phyloP scores from a whole-genome alignment of 2,113 vertebrate species.

The Spilogale gracilis region DNA sequence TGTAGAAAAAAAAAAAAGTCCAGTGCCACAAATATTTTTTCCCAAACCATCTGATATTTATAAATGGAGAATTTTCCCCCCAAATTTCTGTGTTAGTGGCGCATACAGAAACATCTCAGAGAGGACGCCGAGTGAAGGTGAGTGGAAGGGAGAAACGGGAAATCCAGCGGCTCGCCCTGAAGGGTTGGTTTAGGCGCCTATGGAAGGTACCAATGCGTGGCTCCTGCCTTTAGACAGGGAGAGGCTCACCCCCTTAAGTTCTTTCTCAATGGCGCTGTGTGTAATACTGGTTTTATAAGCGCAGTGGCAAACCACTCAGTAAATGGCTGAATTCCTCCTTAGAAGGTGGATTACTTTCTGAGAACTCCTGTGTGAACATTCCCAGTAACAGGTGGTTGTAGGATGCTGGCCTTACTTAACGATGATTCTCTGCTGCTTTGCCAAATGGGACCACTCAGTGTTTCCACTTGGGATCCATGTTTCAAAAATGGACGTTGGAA shows the following conservation, averaged over 20 bases:
- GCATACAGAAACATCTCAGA: slow-evolving; percentile 78
- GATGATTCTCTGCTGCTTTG: background rate
- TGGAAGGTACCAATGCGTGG: background rate
- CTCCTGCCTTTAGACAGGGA: background rate
- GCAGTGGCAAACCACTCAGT: background rate
- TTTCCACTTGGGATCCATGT: background rate
- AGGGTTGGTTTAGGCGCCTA: background rate
- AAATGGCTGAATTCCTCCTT: background rate
- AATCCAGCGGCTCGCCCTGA: background rate
- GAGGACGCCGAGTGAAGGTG: slow-evolving; percentile 84
- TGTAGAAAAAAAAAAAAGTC: slow-evolving; percentile 86
- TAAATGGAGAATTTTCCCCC: slow-evolving; percentile 84
- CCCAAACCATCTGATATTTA: slow-evolving; percentile 85
- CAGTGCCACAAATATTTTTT: slow-evolving; percentile 82
- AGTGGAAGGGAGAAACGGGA: slow-evolving; percentile 83
- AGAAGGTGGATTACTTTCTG: background rate
- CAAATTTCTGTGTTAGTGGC: slow-evolving; percentile 75
- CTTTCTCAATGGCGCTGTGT: background rate
- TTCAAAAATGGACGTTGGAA: background rate
- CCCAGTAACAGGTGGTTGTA: background rate
- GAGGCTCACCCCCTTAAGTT: background rate
- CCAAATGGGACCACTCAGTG: no score
- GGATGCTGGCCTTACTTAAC: background rate
- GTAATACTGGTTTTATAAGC: background rate
- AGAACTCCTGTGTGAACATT: background rate